These are phyloP conservation scores for Gambusia holbrooki DNA, from an alignment of 2,113 vertebrate species.

Conservation along the genomic window DNA sequence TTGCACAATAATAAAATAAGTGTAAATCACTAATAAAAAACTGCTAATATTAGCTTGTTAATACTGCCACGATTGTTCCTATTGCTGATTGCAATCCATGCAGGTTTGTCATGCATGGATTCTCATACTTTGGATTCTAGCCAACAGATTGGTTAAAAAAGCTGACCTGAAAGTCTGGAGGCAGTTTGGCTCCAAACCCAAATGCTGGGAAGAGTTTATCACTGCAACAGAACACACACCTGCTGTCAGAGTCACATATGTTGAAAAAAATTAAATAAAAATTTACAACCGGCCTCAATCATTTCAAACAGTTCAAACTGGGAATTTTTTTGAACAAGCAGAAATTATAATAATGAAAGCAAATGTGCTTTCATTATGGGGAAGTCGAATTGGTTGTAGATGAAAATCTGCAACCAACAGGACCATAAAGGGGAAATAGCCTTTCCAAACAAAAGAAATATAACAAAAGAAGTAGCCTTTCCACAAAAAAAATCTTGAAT, in stretches of 20 bases:
- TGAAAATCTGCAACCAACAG: not conserved
- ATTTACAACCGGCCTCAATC: not conserved
- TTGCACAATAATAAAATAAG: no score
- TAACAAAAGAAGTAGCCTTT: no score
- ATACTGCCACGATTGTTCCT: no score
- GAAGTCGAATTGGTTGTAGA: not conserved
- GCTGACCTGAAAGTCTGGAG: slow-evolving; percentile 89
- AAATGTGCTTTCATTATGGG: not conserved
- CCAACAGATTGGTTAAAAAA: not conserved
- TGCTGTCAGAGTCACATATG: not conserved
- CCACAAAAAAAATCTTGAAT: not conserved
- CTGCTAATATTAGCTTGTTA: no score
- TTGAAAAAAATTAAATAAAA: not conserved
- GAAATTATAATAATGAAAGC: no score
- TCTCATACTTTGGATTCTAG: not conserved
- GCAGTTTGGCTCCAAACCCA: slow-evolving; percentile 93
- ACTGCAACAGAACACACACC: slow-evolving; percentile 68
- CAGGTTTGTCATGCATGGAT: not conserved
- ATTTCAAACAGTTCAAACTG: not conserved
- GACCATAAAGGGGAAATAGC: not conserved
- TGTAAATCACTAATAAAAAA: not conserved
- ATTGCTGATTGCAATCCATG: not conserved
- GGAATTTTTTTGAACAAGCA: no score
- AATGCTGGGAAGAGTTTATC: slow-evolving; percentile 94
- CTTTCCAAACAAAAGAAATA: not conserved